Evolutionary conservation across 2,888 invertebrate species (phyloP).

Genomic region (Baronia brevicornis): DNA sequence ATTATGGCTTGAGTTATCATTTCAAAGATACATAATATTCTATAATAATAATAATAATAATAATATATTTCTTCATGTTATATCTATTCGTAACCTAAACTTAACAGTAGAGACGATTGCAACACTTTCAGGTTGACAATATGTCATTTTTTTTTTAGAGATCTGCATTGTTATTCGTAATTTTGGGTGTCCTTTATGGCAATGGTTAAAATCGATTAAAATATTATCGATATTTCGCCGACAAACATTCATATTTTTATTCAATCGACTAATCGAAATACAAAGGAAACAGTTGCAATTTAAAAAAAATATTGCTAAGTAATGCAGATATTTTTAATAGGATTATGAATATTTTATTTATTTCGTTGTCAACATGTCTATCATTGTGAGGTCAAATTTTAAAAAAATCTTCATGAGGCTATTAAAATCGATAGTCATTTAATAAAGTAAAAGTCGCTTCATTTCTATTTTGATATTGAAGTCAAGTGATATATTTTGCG

Average conservation of each 20-base stretch:
- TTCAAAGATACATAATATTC: slow-evolving; percentile 65
- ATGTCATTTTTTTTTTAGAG: slow-evolving; percentile 61
- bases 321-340: too few species aligned
- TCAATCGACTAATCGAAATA: too few species aligned
- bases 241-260: slow-evolving; percentile 15
- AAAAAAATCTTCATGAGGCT: too few species aligned
- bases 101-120: slow-evolving; percentile 64
- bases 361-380: too few species aligned
- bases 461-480: too few species aligned
- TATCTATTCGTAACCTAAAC: slow-evolving; percentile 59
- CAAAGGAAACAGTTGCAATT: too few species aligned
- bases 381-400: too few species aligned
- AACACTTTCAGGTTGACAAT: slow-evolving; percentile 65
- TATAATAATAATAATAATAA: slow-evolving; percentile 56
- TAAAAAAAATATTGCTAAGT: too few species aligned
- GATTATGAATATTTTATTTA: too few species aligned
- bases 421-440: too few species aligned
- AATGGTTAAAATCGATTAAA: slow-evolving; percentile 13
- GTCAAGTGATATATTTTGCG: neutral
- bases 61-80: slow-evolving; percentile 47
- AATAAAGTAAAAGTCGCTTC: too few species aligned
- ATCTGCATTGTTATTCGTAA: slow-evolving; percentile 39
- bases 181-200: slow-evolving; percentile 49
- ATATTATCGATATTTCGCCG: too few species aligned
- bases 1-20: slow-evolving; percentile 71